Evolutionary conservation across 2,797 vertebrate species (phyloP), one percentile per base, ranked within the genome.

Genomic region (Trachops cirrhosus): DNA sequence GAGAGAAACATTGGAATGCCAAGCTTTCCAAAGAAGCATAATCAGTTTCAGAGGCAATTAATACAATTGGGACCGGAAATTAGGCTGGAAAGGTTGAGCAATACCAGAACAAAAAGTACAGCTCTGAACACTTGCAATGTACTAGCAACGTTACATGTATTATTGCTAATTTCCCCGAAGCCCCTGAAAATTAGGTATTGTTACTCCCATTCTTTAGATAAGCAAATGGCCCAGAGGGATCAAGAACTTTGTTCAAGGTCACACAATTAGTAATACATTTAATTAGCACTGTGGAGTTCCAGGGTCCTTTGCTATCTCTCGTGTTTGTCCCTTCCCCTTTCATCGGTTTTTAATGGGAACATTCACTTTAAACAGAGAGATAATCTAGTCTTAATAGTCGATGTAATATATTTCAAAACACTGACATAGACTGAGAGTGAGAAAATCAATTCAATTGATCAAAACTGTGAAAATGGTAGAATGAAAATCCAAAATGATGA

Each of bases 31-130:
- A 96, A 90, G 89, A 89, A 85, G 32, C 34, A 44, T 59, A 70
- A 94, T 95, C 80, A 71, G 44, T 96, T 96, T 95, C 84, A 96
- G 86, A 96, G 64, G 41, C 78, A 93, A 88, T 96, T 93, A 95
- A 96, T 95, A 92, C 85, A 96, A 62, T 57, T 57, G 90, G 87
- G 87, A 92, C 68, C 59, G 48, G 54, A 86, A 95, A 83, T 97
- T 87, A 96, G 75, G 57, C 59, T 91, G 80, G 89, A 78, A 95
- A 93, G 62, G 82, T 50, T 73, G 86, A 95, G 48, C 41, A 82
- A 86, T 73, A 94, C 3, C 54, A 57, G 84, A 95, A 93, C 52
- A 95, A 90, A 93, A 93, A 64, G 84, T 46, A 74, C 5, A 95
- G n/a, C 50, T 86, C 44, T 95, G 84, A 89, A 24, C 41, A n/a